Evolutionary conservation across 1,140 invertebrate species (phyloP).

Genomic region (Cyphomyrmex costatus): DNA sequence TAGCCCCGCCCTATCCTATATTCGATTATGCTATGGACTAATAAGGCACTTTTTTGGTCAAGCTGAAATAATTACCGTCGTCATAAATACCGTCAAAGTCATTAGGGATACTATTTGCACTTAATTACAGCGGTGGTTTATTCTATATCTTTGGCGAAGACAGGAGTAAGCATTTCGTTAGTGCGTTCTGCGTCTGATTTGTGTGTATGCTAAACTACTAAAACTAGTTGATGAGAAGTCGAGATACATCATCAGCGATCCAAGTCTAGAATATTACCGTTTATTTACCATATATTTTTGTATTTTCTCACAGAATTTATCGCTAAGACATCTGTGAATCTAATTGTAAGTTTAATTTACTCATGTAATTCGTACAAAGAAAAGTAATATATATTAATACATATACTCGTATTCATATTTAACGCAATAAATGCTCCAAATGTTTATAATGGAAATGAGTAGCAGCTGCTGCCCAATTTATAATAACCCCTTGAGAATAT

Average conservation of each 20-base stretch:
- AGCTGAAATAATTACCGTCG: neutral
- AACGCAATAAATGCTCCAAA: neutral
- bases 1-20: too few relatives aligned
- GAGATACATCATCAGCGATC: neutral
- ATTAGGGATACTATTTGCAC: neutral
- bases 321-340: neutral
- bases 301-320: neutral
- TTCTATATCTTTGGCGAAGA: neutral
- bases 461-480: neutral
- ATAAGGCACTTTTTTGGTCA: neutral
- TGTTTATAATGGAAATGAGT: neutral
- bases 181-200: neutral
- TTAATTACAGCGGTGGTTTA: neutral
- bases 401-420: too few relatives aligned
- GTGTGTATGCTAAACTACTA: neutral
- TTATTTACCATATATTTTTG: neutral
- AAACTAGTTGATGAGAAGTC: neutral
- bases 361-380: neutral
- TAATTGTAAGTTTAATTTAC: neutral
- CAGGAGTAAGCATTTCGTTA: neutral
- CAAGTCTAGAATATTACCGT: neutral
- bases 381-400: neutral
- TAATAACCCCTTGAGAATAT: conserved; percentile 51
- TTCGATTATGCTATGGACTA: neutral
- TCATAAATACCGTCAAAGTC: neutral